phyloP scores from a whole-genome alignment of 2,888 invertebrate species.

The Ryuthela nishihirai region DNA sequence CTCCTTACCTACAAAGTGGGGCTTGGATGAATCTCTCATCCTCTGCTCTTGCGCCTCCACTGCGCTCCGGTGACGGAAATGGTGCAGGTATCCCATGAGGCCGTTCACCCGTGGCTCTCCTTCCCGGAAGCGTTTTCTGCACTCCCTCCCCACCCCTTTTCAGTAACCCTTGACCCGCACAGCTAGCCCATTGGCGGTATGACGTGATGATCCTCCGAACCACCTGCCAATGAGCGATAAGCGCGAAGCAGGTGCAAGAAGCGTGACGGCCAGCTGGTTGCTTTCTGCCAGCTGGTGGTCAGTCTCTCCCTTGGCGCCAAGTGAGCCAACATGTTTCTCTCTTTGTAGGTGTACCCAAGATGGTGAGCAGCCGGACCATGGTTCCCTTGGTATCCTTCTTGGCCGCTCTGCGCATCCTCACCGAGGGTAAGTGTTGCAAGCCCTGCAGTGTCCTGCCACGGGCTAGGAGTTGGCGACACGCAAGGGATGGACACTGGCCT shows the following conservation, averaged over 20 bases:
- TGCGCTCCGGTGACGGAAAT: no score
- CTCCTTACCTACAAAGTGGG: no score
- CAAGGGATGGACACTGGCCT: no score
- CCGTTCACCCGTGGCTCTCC: conserved; percentile 28
- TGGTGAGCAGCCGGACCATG: conserved; percentile 53
- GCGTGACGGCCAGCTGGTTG: conserved; percentile 19
- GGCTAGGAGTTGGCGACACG: no score
- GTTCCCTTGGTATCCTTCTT: conserved; percentile 81
- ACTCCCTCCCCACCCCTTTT: conserved; percentile 1
- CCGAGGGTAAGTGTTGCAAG: conserved; percentile 75
- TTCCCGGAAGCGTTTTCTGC: conserved; percentile 30
- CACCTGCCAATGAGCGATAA: no score
- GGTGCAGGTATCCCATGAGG: no score
- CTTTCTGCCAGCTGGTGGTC: not conserved
- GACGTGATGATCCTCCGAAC: no score
- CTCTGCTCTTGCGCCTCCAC: no score
- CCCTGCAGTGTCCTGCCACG: no score
- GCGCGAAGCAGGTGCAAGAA: conserved; percentile 15
- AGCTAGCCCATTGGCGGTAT: no score
- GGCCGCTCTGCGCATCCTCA: conserved; percentile 74
- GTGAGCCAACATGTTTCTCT: conserved; percentile 28
- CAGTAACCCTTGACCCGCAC: no score
- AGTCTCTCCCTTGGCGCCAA: conserved; percentile 2
- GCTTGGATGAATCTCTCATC: no score
- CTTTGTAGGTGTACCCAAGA: conserved; percentile 30